Conservation (phyloP, 2,797 vertebrate species). For the Typhlichthys eigenmanni region DNA sequence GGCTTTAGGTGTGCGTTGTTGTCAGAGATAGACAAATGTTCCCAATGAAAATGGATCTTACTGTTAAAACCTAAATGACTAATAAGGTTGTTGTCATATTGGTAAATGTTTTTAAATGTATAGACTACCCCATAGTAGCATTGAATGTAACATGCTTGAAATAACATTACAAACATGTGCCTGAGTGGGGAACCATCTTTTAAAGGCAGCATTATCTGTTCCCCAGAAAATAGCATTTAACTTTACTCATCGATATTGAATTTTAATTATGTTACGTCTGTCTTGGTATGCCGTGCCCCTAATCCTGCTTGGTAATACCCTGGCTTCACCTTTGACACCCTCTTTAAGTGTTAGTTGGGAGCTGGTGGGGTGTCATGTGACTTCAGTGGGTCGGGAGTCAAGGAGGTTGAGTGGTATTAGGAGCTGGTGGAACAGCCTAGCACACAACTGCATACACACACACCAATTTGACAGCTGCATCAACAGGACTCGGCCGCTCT, state of each 20-base stretch:
- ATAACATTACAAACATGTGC: no score
- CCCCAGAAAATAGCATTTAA: slow-evolving; percentile 14
- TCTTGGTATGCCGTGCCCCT: slow-evolving; percentile 47
- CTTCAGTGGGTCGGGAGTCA: slow-evolving; percentile 56
- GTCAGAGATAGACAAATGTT: no score
- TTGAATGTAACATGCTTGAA: no score
- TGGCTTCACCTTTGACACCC: slow-evolving; percentile 62
- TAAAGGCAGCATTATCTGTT: neutral
- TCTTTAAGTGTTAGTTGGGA: slow-evolving; percentile 59
- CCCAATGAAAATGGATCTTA: no score
- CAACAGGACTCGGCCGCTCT: slow-evolving; percentile 51
- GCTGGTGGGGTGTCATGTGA: slow-evolving; percentile 63
- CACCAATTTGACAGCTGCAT: slow-evolving; percentile 61
- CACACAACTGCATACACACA: slow-evolving; percentile 35
- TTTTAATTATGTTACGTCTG: slow-evolving; percentile 58
- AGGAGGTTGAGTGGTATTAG: slow-evolving; percentile 37
- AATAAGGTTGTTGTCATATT: no score
- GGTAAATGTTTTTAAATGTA: no score
- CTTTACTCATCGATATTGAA: slow-evolving; percentile 40
- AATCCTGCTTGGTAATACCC: slow-evolving; percentile 57
- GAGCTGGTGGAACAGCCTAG: slow-evolving; percentile 29
- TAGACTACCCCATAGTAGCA: no score
- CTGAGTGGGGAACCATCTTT: neutral
- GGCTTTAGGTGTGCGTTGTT: no score
- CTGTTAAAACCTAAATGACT: no score